Evolutionary conservation across 35 echinoderm and acorn worm species (phyloP).

Genomic region (Heliocidaris erythrogramma): DNA sequence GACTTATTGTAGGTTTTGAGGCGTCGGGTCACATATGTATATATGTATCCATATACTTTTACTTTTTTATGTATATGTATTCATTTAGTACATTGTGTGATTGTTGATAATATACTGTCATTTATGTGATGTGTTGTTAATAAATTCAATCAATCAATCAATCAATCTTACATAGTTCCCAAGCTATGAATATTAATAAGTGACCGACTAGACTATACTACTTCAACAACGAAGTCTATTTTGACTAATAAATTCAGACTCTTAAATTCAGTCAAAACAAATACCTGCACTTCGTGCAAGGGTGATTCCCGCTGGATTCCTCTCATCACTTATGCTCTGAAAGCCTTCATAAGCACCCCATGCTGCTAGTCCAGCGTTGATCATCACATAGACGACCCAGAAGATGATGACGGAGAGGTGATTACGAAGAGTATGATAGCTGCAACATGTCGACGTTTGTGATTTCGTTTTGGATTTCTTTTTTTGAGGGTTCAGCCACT

Average conservation of each 20-base stretch:
- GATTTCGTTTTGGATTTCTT: not conserved
- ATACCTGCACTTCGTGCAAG: constrained; percentile 22
- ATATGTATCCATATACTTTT: too few relatives aligned
- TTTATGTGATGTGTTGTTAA: too few relatives aligned
- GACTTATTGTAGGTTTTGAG: too few relatives aligned
- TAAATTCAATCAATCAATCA: too few relatives aligned
- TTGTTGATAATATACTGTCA: too few relatives aligned
- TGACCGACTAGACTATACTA: not conserved
- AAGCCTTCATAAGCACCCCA: constrained; percentile 19
- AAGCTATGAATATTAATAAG: too few relatives aligned
- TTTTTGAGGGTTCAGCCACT: constrained; percentile 21
- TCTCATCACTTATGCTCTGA: not conserved
- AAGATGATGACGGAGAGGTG: not conserved
- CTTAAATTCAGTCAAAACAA: not conserved
- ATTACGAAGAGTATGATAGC: not conserved
- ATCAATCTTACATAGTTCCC: too few relatives aligned
- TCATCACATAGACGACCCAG: not conserved
- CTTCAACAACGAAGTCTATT: too few relatives aligned
- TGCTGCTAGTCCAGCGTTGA: not conserved
- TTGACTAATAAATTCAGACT: too few relatives aligned
- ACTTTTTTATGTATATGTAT: too few relatives aligned
- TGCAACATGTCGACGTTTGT: not conserved
- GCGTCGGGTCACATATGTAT: too few relatives aligned
- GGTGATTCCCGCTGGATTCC: not conserved
- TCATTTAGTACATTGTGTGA: too few relatives aligned